Evolutionary conservation across 2,113 vertebrate genomes (phyloP).

Genomic region (Callospermophilus lateralis): DNA sequence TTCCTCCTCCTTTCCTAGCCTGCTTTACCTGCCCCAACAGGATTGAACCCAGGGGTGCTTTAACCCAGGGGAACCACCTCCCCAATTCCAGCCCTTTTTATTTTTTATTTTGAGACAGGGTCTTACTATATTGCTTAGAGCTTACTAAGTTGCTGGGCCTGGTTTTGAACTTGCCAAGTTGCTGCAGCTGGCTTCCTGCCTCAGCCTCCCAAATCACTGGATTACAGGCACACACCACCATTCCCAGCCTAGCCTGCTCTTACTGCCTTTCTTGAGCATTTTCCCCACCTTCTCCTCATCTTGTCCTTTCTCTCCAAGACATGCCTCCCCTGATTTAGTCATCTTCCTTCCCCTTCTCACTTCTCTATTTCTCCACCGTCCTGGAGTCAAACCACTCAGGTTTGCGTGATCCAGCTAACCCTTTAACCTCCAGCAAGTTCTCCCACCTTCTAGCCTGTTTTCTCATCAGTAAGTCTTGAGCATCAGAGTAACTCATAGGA

Average conservation of each 20-base stretch:
- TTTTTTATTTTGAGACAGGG: no score
- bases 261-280: background rate
- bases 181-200: no score
- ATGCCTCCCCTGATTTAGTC: background rate
- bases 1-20: background rate
- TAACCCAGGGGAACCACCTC: no score
- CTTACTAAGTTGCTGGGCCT: no score
- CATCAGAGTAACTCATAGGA: background rate
- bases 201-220: no score
- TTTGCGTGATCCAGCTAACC: background rate
- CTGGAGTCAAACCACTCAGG: background rate
- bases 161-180: no score
- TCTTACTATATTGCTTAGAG: no score
- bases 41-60: no score
- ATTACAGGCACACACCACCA: no score
- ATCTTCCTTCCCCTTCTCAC: slow-evolving; percentile 45
- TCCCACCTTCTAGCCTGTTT: background rate
- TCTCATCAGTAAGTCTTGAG: background rate
- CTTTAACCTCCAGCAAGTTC: background rate
- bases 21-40: no score
- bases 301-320: background rate
- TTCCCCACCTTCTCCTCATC: background rate
- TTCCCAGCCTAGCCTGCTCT: background rate
- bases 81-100: no score
- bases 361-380: background rate